Evolutionary conservation across 2,888 invertebrate genomes (phyloP).

Genomic region (Hirtodrosophila histrioides): DNA sequence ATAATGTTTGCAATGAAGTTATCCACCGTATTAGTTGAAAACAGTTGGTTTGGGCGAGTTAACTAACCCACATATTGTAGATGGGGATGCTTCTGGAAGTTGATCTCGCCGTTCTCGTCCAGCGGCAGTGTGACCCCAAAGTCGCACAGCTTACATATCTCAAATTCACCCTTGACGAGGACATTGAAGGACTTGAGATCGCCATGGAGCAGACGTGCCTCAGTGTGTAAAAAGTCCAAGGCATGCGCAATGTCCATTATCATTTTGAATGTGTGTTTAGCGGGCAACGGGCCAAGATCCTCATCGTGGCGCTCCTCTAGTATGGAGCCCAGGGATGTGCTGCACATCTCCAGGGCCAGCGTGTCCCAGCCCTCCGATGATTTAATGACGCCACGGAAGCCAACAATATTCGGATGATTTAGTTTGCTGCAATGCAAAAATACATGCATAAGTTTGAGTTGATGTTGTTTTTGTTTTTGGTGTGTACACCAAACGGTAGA

Average conservation of each 20-base stretch:
- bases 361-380: constrained; percentile 85
- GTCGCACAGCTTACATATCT: constrained; percentile 91
- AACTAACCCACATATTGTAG: constrained; percentile 87
- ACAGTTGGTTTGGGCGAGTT: no score
- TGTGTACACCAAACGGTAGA: constrained; percentile 21
- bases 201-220: constrained; percentile 90
- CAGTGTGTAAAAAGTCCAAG: constrained; percentile 91
- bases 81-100: constrained; percentile 85
- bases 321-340: constrained; percentile 89
- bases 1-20: no score
- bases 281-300: constrained; percentile 86
- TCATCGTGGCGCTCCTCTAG: constrained; percentile 89
- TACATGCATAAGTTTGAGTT: neutral
- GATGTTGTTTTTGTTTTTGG: neutral
- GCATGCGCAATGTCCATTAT: constrained; percentile 88
- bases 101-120: constrained; percentile 87
- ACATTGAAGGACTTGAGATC: constrained; percentile 94
- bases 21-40: no score
- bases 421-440: constrained; percentile 84
- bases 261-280: constrained; percentile 88
- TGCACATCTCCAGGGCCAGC: constrained; percentile 92
- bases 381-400: constrained; percentile 87
- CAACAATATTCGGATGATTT: constrained; percentile 93
- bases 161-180: constrained; percentile 90
- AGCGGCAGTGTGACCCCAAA: constrained; percentile 92